phyloP scores from a whole-genome alignment of 2,888 invertebrate species.

The Lottia gigantea region DNA sequence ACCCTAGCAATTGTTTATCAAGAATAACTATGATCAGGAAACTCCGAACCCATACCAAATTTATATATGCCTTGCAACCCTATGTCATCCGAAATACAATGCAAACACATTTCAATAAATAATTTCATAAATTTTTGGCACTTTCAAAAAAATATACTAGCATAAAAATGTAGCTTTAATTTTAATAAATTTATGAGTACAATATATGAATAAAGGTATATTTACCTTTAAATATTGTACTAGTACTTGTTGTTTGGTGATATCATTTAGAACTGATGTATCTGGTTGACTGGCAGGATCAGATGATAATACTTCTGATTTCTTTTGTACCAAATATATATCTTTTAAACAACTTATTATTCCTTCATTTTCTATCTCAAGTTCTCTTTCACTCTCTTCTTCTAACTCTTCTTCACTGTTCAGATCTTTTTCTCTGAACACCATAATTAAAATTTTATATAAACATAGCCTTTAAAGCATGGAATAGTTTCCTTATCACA shows the following conservation, averaged over 20 bases:
- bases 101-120: background rate
- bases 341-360: slow-evolving; percentile 30
- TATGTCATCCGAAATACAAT: background rate
- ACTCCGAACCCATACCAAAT: too few species aligned
- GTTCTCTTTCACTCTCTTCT: background rate
- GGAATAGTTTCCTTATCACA: too few species aligned
- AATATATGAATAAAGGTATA: background rate
- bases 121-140: background rate
- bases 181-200: too few species aligned
- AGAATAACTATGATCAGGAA: too few species aligned
- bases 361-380: slow-evolving; percentile 14
- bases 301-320: slow-evolving; percentile 13
- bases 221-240: slow-evolving; percentile 79
- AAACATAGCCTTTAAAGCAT: too few species aligned
- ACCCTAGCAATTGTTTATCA: too few species aligned
- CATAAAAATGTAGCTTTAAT: too few species aligned
- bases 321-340: slow-evolving; percentile 34
- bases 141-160: too few species aligned
- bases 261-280: slow-evolving; percentile 50
- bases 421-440: slow-evolving; percentile 3
- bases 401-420: slow-evolving; percentile 23
- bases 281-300: slow-evolving; percentile 25
- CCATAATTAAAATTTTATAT: too few species aligned
- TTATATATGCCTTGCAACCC: too few species aligned
- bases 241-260: slow-evolving; percentile 67